Evolutionary conservation across 1,140 invertebrate species (phyloP), one percentile per base, ranked within the genome.

Genomic region (Amphibalanus amphitrite): DNA sequence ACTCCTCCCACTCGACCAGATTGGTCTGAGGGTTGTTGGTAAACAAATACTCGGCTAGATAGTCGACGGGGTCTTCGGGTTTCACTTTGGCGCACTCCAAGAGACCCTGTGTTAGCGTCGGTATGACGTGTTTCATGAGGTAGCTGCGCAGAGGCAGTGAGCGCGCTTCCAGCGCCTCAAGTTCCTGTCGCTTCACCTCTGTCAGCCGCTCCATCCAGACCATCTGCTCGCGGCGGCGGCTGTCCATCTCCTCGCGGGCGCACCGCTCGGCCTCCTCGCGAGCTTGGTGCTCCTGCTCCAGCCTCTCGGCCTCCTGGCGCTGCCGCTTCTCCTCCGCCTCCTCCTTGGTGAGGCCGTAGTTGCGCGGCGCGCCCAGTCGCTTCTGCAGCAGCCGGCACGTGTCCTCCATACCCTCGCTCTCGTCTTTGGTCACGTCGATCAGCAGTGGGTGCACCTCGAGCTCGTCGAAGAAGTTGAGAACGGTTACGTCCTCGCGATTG

Each of bases 391-490:
- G 4, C n/a, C 10, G 15, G 28, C 8, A 67, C 10, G 20, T 28
- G 8, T 67, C 26, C 23, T 67, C 65, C 65, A 67, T 8, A 3
- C 10, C 65, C 8, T 26, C 10, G 65, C 65, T 67, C 3, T 26
- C 10, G n/a, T 67, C 65, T 3, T 67, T 3, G 28, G 65, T 15
- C 10, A 67, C n/a, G 65, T 67, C n/a, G 0, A 67, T 10, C 23
- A 15, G 3, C 26, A 67, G 10, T 28, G 65, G 65, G 28, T 28
- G 28, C 65, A 67, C 26, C 23, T 67, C 65, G 1, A 67, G n/a
- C n/a, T 67, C 65, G 28, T 67, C 65, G 65, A 67, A 67, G 28
- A 67, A 67, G 28, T 67, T 67, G 10, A 67, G 28, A 3, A 67
- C 65, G n/a, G 23, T 67, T 8, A 28, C 28, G 8, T 67, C 65